phyloP scores from a whole-genome alignment of 2,888 invertebrate species.

The Plagodis pulveraria region DNA sequence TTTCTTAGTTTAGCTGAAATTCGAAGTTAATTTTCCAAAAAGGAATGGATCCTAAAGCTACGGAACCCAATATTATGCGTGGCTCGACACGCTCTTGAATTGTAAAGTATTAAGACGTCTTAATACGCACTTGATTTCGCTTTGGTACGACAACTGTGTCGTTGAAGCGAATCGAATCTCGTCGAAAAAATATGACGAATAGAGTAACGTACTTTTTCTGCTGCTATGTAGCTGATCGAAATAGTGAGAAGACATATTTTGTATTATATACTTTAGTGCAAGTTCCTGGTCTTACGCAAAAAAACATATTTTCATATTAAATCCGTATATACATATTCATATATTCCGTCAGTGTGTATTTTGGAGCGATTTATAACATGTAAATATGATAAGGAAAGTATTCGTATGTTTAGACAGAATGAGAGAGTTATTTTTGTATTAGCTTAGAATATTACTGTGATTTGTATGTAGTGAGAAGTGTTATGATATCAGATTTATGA shows the following conservation, averaged over 20 bases:
- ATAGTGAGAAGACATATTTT: too few relatives aligned
- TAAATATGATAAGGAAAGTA: slow-evolving; percentile 7
- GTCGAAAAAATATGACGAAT: neutral
- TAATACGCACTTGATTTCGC: too few relatives aligned
- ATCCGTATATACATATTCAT: neutral
- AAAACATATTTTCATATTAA: slow-evolving; percentile 5
- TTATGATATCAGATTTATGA: slow-evolving; percentile 10
- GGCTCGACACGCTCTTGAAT: too few relatives aligned
- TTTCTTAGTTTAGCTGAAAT: too few relatives aligned
- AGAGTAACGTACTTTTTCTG: neutral
- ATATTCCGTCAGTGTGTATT: slow-evolving; percentile 8
- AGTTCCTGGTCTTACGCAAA: neutral
- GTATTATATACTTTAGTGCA: neutral
- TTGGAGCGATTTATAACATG: slow-evolving; percentile 13
- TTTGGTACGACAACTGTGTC: too few relatives aligned
- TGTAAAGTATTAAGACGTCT: too few relatives aligned
- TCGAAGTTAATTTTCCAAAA: too few relatives aligned
- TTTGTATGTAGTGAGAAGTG: slow-evolving; percentile 18
- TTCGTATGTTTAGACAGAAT: slow-evolving; percentile 3
- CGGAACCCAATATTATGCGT: too few relatives aligned
- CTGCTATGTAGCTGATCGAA: neutral
- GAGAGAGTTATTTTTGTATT: slow-evolving; percentile 10
- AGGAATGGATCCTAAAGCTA: too few relatives aligned
- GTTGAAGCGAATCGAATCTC: neutral
- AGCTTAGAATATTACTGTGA: slow-evolving; percentile 19